A percentile compares a stretch with the other conserved stretches of the same genome.
These are phyloP conservation scores for Rhinogobius similis DNA, from an alignment of 2,113 vertebrate genomes.

Conservation along the genomic window DNA sequence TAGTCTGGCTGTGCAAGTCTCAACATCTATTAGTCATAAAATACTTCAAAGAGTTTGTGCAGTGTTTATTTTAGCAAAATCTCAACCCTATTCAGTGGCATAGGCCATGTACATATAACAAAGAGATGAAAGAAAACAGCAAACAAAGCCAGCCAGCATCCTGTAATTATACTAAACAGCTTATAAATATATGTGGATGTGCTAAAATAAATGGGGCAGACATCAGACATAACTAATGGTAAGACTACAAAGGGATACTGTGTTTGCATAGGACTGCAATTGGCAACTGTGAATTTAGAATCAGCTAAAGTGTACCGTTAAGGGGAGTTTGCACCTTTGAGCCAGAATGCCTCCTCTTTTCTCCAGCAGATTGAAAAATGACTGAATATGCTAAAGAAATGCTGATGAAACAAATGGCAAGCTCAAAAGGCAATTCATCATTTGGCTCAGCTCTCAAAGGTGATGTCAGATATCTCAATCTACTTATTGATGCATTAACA, in stretches of 20 bases:
- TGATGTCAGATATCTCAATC: conserved; percentile 55
- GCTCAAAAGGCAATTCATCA: conserved; percentile 57
- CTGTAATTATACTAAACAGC: conserved; percentile 34
- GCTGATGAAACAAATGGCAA: conserved; percentile 66
- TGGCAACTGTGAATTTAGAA: conserved; percentile 1
- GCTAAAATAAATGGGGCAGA: conserved; percentile 4
- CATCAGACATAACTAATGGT: conserved; percentile 6
- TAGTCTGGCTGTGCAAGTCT: conserved; percentile 5
- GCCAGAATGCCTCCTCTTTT: conserved; percentile 56
- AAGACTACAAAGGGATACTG: conserved; percentile 7
- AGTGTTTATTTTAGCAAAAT: conserved; percentile 26
- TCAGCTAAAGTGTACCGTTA: conserved; percentile 19
- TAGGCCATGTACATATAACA: conserved; percentile 14
- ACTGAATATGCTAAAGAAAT: conserved; percentile 45
- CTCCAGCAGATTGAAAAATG: conserved; percentile 65
- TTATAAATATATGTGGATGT: conserved; percentile 16
- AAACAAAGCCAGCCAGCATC: conserved; percentile 31
- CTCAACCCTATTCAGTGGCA: conserved; percentile 32
- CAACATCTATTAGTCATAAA: conserved; percentile 23
- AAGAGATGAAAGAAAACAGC: conserved; percentile 38
- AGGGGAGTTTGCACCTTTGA: conserved; percentile 28
- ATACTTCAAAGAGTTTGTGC: conserved; percentile 56
- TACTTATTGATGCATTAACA: background rate
- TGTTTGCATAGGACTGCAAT: conserved; percentile 19
- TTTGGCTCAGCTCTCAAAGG: conserved; percentile 39